Percentiles rank a stretch among this genome's conserved stretches.
phyloP scores from a whole-genome alignment of 35 echinoderm and acorn worm species.

The Amphiura filiformis region DNA sequence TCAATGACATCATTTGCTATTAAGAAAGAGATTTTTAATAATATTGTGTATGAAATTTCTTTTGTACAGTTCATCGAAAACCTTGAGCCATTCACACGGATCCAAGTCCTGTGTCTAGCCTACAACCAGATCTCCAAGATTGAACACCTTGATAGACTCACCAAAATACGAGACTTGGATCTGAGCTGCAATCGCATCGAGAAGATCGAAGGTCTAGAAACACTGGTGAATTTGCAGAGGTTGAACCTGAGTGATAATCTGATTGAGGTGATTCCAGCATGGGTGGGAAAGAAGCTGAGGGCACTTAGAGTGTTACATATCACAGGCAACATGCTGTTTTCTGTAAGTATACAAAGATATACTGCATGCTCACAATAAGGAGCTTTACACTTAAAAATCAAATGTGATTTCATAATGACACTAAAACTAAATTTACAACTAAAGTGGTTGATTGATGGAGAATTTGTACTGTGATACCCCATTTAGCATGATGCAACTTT shows the following conservation, averaged over 20 bases:
- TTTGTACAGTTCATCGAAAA: conserved; percentile 96
- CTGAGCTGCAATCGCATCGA: conserved; percentile 83
- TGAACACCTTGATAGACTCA: conserved; percentile 63
- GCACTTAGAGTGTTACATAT: conserved; percentile 65
- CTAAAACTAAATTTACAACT: no score
- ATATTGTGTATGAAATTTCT: no score
- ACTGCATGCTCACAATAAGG: no score
- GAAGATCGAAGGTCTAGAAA: conserved; percentile 82
- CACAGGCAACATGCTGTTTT: conserved; percentile 72
- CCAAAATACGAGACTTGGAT: conserved; percentile 65
- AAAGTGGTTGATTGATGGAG: no score
- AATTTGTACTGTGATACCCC: no score
- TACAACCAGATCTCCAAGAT: conserved; percentile 90
- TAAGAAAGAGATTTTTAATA: no score
- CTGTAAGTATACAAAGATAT: no score
- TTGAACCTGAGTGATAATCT: conserved; percentile 82
- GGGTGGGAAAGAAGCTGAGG: conserved; percentile 86
- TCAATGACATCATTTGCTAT: no score
- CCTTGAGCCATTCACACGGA: conserved; percentile 60
- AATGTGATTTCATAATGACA: no score
- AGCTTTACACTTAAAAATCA: no score
- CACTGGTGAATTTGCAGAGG: conserved; percentile 71
- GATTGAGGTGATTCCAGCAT: conserved; percentile 84
- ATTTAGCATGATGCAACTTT: no score
- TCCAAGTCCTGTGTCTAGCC: conserved; percentile 73